Conservation (phyloP, 1,140 invertebrate species). For the Euwallacea fornicatus region DNA sequence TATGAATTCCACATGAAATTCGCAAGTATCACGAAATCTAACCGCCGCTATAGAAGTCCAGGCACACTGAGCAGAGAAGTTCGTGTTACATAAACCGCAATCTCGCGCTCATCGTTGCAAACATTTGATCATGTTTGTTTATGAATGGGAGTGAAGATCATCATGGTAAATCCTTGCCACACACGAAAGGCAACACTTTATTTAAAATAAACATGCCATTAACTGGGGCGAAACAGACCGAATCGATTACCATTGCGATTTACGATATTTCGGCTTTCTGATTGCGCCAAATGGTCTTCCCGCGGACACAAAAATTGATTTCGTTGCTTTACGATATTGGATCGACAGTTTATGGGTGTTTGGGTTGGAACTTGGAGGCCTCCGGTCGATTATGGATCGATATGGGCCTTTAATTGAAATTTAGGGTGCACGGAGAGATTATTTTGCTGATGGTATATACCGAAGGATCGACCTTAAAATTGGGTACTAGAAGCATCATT, state of each 20-base stretch:
- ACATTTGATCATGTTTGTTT: too few relatives aligned
- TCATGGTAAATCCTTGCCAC: constrained; percentile 17
- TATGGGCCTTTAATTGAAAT: background rate
- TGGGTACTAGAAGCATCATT: too few relatives aligned
- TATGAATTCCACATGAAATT: too few relatives aligned
- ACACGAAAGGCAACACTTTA: constrained; percentile 29
- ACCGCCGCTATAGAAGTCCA: too few relatives aligned
- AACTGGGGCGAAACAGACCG: constrained; percentile 26
- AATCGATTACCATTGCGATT: constrained; percentile 19
- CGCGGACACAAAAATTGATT: constrained; percentile 31
- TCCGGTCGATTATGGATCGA: background rate
- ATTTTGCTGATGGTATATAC: too few relatives aligned
- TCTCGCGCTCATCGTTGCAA: too few relatives aligned
- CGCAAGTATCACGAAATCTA: too few relatives aligned
- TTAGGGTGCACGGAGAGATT: background rate
- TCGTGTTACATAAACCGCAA: too few relatives aligned
- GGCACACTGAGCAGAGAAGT: too few relatives aligned
- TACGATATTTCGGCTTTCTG: constrained; percentile 22
- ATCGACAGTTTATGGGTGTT: background rate
- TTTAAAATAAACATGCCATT: constrained; percentile 29
- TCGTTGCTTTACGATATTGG: constrained; percentile 24
- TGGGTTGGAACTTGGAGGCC: too few relatives aligned
- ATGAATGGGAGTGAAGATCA: too few relatives aligned
- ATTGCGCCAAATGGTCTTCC: constrained; percentile 26
- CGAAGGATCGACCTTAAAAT: too few relatives aligned